Evolutionary conservation across 2,113 vertebrate species (phyloP), one percentile per base, ranked within the genome.

Genomic region (Stigmatopora nigra): DNA sequence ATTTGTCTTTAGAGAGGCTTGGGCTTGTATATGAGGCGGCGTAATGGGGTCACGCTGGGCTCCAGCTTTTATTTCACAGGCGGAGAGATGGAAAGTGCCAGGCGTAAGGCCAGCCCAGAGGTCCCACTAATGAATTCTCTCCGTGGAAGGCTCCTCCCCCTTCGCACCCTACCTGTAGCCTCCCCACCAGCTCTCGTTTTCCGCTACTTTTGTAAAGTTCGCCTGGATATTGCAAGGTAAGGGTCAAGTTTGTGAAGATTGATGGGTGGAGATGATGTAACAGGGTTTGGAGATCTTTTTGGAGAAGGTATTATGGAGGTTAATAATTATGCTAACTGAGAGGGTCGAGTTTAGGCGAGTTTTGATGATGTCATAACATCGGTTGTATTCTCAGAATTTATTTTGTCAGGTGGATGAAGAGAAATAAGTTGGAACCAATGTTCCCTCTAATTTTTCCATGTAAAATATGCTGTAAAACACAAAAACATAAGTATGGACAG

Each of bases 181-280:
- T 60, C 64, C 25, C 25, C 25, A n/a, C n/a, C 71, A 76, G 90
- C 88, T 88, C 89, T 89, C 90, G 85, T 82, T 22, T 31, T 14
- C 25, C 36, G 11, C 6, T 8, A 3, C 4, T 19, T 35, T 17
- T 36, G 70, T 86, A 76, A 91, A 83, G 89, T 86, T 53, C 88
- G 89, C 71, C 85, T 92, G 91, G 92, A 92, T 94, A 93, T 94
- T 93, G 92, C 93, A 92, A 85, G 68, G 73, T 85, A 88, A 84
- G 89, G 82, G 87, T 82, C 88, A 22, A 41, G 59, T 22, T 25
- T 66, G 72, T 57, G 63, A 78, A 63, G 71, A 71, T 56, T 75
- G 82, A 73, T 67, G 71, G 67, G 57, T 56, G 49, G 65, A 63
- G 64, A 52, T 47, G 64, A 73, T 70, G 9, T 69, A 68, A 49